phyloP scores from a whole-genome alignment of 2,797 vertebrate species.

The Propithecus perrieri region DNA sequence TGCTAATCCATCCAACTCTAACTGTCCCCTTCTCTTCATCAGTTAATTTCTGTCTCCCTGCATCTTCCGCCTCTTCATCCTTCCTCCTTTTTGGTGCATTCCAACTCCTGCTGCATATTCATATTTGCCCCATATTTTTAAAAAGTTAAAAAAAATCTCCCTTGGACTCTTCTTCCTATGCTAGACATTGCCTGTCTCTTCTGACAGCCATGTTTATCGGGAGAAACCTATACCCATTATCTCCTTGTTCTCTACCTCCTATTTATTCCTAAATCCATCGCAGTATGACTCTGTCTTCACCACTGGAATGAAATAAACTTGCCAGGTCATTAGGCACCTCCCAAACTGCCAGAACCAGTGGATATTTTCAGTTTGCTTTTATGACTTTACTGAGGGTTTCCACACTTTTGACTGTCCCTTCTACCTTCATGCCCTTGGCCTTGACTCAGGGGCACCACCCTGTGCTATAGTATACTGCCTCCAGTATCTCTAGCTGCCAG shows the following conservation, averaged over 20 bases:
- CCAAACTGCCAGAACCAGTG: neutral
- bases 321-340: neutral
- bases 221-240: neutral
- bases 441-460: too few species aligned
- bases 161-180: neutral
- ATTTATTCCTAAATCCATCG: neutral
- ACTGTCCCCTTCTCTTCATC: neutral
- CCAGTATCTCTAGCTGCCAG: neutral
- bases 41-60: neutral
- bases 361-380: neutral
- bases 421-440: too few species aligned
- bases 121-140: neutral
- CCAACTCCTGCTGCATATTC: neutral
- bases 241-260: neutral
- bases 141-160: neutral
- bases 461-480: too few species aligned
- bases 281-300: neutral
- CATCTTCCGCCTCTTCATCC: neutral
- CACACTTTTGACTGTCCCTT: neutral
- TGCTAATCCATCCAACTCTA: neutral
- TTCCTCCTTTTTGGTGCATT: neutral
- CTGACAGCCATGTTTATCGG: neutral
- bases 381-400: neutral
- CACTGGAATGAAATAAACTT: neutral
- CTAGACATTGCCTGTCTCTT: neutral